Evolutionary conservation across 2,888 invertebrate genomes (phyloP), one percentile per base, ranked within the genome.

Genomic region (Pandemis heparana): DNA sequence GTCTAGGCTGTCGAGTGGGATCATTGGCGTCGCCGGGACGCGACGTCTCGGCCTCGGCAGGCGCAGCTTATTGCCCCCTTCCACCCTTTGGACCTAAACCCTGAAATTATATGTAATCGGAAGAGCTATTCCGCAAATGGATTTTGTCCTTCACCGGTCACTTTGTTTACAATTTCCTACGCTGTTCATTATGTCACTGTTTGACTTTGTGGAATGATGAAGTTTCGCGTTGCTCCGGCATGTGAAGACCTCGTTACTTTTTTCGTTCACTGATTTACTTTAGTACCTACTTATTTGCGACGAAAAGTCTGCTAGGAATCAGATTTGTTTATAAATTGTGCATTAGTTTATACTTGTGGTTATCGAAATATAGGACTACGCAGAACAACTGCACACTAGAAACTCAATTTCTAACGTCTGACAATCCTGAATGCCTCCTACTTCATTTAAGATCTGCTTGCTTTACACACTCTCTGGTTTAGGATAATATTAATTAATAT

Each of bases 21-120:
- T 87, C 84, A 85, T 79, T 85, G 91, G 91, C 91, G 92, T 83
- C 92, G 87, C 80, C 82, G 84, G 81, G 92, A 83, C 92, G 92
- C 90, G 90, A 85, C 90, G 83, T 80, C 82, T 78, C 82, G 85
- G 86, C 85, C 88, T 85, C 86, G 86, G 77, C 85, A 82, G 75
- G 38, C 68, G 63, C 56, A 63, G 59, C 69, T 65, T 65, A 64
- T 64, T 64, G 64, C 69, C 69, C 63, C 73, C 73, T 23, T 60
- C 64, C 69, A 48, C 74, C 73, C 73, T 60, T 74, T 60, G 38
- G 48, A 64, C 69, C 69, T 51, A 69, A 74, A 56, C 69, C 64
- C 69, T 74, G 41, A 70, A 70, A 70, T 74, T 70, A 70, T 43
- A 65, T 60, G 69, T 70, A 65, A 65, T 61, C 70, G 70, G 60